phyloP scores from a whole-genome alignment of 2,797 vertebrate species.

The Diglossa cyanea region DNA sequence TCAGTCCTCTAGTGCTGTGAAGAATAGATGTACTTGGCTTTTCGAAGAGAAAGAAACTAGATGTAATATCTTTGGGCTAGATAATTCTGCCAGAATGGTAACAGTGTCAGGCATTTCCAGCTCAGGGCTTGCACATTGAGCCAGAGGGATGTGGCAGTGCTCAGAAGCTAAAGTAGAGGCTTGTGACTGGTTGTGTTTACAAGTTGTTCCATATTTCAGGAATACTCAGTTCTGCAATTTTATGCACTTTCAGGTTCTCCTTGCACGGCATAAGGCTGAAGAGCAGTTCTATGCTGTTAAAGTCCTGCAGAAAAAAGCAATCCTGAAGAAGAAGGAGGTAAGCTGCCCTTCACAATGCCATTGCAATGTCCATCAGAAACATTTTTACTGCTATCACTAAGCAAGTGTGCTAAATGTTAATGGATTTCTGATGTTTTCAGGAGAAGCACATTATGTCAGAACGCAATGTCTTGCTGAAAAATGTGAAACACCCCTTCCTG shows the following conservation, averaged over 20 bases:
- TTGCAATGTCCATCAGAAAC: background rate
- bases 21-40: background rate
- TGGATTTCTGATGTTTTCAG: slow-evolving; percentile 66
- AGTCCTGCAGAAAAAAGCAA: slow-evolving; percentile 98
- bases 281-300: slow-evolving; percentile 97
- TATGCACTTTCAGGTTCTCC: slow-evolving; percentile 82
- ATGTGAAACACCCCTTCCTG: slow-evolving; percentile 96
- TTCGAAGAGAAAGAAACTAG: background rate
- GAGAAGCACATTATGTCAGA: slow-evolving; percentile 99
- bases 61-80: background rate
- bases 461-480: slow-evolving; percentile 95
- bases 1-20: background rate
- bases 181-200: background rate
- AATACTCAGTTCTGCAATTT: background rate
- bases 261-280: slow-evolving; percentile 92
- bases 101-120: background rate
- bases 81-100: background rate
- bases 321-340: slow-evolving; percentile 99
- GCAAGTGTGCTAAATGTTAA: background rate
- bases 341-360: background rate
- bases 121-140: background rate
- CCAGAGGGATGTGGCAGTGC: background rate
- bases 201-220: background rate
- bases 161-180: background rate
- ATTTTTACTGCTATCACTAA: background rate